Base-by-base conservation (phyloP, 2,113 vertebrate species). In the Peromyscus californicus region DNA sequence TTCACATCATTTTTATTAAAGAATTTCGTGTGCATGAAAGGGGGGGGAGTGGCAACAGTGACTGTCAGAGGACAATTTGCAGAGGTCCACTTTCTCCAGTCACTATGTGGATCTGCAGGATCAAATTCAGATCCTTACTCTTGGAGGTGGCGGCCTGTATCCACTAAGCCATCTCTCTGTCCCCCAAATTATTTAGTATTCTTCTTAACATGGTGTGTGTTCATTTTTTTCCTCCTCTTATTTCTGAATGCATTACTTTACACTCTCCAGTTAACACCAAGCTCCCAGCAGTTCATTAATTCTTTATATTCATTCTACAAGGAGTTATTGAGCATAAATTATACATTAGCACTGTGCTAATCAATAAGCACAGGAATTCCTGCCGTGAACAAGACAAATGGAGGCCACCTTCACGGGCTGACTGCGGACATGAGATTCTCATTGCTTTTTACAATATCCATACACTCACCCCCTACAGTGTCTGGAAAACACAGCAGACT, bases 301-400 rank as follows among this genome's bases (percentile, higher is more conserved):
- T 90, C 91, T 94, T 95, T 59, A 72, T 54, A 91, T 39, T 65
- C 75, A 90, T 79, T 84, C 48, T 67, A 26, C 42, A 96, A 82
- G 31, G 75, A 45, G 70, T 74, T 74, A 88, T 57, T 80, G 36
- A 33, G 63, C 10, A 36, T 33, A 83, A 74, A 39, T 59, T 67
- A 70, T 29, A 39, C 10, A 88, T 80, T 63, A 95, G 79, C 6
- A 84, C 24, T 75, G n/a, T 33, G 78, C 45, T 57, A 54, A 67
- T 15, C 42, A 72, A 54, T 33, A 67, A 72, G 39, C 54, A 63
- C 70, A 45, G 39, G 26, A 19, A 89, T 75, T 74, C 69, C 75
- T 63, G 11, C 80, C 39, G 57, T 39, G 79, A 93, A 36, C 13
- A 74, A 63, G 54, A 63, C 29, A 90, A 67, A 67, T 1, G 45